Percentiles rank a stretch among this genome's conserved stretches.
Conservation (phyloP, 2,888 invertebrate species). For the Automeris io region DNA sequence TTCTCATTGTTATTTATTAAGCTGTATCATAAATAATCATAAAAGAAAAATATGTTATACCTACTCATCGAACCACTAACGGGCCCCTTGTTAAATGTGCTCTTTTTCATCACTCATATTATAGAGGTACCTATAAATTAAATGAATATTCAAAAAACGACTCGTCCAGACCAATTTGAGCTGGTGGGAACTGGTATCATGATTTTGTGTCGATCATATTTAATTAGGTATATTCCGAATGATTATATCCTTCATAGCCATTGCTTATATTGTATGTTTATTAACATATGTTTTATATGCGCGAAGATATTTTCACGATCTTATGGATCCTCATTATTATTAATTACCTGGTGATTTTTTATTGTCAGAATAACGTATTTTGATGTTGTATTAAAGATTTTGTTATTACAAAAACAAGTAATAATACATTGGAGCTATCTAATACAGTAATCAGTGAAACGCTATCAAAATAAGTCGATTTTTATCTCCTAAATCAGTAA, state of each 20-base stretch:
- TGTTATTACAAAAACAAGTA: no score
- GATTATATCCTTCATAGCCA: conserved; percentile 53
- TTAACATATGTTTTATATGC: conserved; percentile 51
- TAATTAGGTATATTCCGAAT: conserved; percentile 45
- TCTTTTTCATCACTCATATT: conserved; percentile 46
- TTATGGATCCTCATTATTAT: conserved; percentile 55
- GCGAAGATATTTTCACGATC: conserved; percentile 32
- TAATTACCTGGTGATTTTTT: conserved; percentile 43
- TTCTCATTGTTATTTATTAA: conserved; percentile 32
- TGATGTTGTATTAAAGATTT: conserved; percentile 28
- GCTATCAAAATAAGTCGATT: no score
- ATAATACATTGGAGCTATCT: conserved; percentile 8
- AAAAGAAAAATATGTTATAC: conserved; percentile 31
- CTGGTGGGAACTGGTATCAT: conserved; percentile 50
- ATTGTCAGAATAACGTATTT: conserved; percentile 37
- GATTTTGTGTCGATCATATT: conserved; percentile 57
- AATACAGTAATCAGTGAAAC: not conserved
- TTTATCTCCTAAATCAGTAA: no score
- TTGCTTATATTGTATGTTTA: conserved; percentile 49
- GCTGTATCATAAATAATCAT: conserved; percentile 41
- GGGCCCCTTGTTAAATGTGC: conserved; percentile 38
- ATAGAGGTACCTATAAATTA: conserved; percentile 47
- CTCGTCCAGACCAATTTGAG: conserved; percentile 56
- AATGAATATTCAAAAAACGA: conserved; percentile 63
- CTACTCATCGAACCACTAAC: conserved; percentile 40